A percentile compares a stretch with the other conserved stretches of the same genome.
phyloP scores from a whole-genome alignment of 2,888 invertebrate genomes.

The Tromatobia lineatoria region DNA sequence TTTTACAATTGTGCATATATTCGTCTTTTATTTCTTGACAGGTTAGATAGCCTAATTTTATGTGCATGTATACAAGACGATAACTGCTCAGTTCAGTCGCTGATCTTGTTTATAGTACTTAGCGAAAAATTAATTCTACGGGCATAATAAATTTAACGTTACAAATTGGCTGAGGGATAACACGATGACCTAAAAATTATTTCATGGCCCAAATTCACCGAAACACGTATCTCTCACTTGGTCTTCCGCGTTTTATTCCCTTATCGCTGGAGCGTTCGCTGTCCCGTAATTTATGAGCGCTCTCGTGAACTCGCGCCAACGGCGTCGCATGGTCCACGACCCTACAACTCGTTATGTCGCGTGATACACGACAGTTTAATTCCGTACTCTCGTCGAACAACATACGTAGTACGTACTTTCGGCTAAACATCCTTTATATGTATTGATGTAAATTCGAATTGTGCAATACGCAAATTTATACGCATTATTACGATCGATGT shows the following conservation, averaged over 20 bases:
- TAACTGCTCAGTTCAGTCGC: too few relatives aligned
- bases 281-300: slow-evolving; percentile 46
- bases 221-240: neutral
- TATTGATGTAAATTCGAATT: neutral
- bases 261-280: slow-evolving; percentile 23
- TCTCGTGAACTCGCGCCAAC: slow-evolving; percentile 33
- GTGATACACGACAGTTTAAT: slow-evolving; percentile 58
- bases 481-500: neutral
- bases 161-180: slow-evolving; percentile 31
- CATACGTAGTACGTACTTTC: slow-evolving; percentile 13
- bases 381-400: slow-evolving; percentile 37
- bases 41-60: too few relatives aligned
- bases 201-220: slow-evolving; percentile 21
- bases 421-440: neutral
- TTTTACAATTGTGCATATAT: too few relatives aligned
- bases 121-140: neutral
- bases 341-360: slow-evolving; percentile 7
- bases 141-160: slow-evolving; percentile 13
- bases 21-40: too few relatives aligned
- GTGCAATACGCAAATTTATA: neutral
- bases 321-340: slow-evolving; percentile 10
- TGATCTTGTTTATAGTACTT: neutral
- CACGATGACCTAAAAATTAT: slow-evolving; percentile 28
- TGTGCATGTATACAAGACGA: too few relatives aligned
- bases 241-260: neutral